Evolutionary conservation across 2,888 invertebrate species (phyloP), one percentile per base, ranked within the genome.

Genomic region (Morpho achilles): DNA sequence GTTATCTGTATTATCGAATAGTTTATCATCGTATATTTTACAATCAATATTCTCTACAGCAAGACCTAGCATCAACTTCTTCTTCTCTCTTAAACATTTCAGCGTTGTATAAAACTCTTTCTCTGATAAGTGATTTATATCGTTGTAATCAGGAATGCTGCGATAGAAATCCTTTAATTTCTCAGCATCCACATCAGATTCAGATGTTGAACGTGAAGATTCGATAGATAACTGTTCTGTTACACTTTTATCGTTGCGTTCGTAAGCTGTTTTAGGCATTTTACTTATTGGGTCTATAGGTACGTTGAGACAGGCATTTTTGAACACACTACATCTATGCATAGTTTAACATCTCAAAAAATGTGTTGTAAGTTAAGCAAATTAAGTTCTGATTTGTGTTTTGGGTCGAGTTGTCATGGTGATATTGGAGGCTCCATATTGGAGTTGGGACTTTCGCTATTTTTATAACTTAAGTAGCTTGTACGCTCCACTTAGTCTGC

Each of bases 81-180:
- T 94, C 72, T 92, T 94, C 66, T 94, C 92, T 65, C 93, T 92
- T 51, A 95, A 78, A 59, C 91, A 91, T 76, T 94, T 93, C 53
- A 96, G 76, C 43, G 94, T 94, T 9, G 92, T 92, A 75, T 95
- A 94, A 77, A 96, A 96, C 70, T 96, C 96, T 59, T 92, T 93
- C 61, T 93, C 93, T 0, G 95, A 93, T 65, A 96, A 84, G 81
- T 96, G 95, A 75, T 95, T 93, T 2, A 96, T 92, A 52, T 96
- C 95, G 60, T 92, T 92, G 67, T 96, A 96, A 74, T 96, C 95
- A 58, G 96, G 96, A 74, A 96, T 96, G 71, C 95, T 96, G 54
- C 93, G 93, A 68, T 94, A 93, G 78, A 96, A 95, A 60, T 95
- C 93, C 60, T 95, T 91, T 64, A 95, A 88, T 53, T 93, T 93